Base-by-base conservation (phyloP, 2,113 vertebrate genomes). In the Bubo bubo region DNA sequence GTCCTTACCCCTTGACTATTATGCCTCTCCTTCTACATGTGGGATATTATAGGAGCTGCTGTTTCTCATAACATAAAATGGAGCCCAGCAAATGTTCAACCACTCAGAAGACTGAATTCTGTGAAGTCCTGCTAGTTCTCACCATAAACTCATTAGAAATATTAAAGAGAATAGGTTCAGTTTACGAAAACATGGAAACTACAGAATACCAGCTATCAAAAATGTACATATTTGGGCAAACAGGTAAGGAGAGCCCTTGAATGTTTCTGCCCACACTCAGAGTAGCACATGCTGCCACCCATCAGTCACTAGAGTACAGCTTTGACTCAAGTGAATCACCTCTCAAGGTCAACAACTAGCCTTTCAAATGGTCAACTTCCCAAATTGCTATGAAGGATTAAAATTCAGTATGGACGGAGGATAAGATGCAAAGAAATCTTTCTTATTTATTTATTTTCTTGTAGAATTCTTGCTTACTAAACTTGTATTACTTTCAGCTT, bases 21-120 rank as follows among this genome's bases (percentile, higher is more conserved):
- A 34, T 7, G 5, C 18, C 22, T 59, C 49, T 60, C 41, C 47
- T 67, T 32, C 74, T 43, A 14, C 5, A 8, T 0, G 0, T 1
- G 8, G 34, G 3, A 12, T 67, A 43, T 35, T 79, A 55, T 1
- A 58, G 50, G 86, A 74, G 24, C 12, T 10, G 6, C 34, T 59
- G 24, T 6, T 14, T 52, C 73, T 74, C 47, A 32, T 5, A 34
- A 45, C 3, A 2, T 49, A 63, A 86, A 55, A 55, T 35, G 16
- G 28, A 93, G 27, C 16, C 35, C 64, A 81, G 34, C 13, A 86
- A 60, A 86, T 10, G 17, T 17, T 68, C 41, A 79, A 1, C 8
- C 19, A 68, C 32, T 50, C 17, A 17, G 58, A 72, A 59, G 58
- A 41, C 15, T 52, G 45, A 41, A 56, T 15, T 63, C 19, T 32